Evolutionary conservation across 2,113 vertebrate species (phyloP).

Genomic region (Sebastes schlegelii): DNA sequence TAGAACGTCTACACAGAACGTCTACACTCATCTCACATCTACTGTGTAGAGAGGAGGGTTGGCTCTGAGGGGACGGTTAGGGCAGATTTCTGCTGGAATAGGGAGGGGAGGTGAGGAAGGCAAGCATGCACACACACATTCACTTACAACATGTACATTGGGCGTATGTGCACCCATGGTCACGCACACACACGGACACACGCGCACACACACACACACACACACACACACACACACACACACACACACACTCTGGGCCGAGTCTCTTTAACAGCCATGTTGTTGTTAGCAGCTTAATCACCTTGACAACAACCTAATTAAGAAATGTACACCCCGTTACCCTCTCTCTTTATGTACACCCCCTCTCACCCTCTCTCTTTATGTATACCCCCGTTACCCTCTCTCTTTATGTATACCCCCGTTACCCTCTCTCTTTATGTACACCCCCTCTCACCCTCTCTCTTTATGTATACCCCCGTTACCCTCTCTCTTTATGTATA

Average conservation of each 20-base stretch:
- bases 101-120: conserved; percentile 14
- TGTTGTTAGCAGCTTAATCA: conserved; percentile 69
- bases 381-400: too few relatives aligned
- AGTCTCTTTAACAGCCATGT: conserved; percentile 42
- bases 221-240: conserved; percentile 11
- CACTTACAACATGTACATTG: not conserved
- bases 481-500: too few relatives aligned
- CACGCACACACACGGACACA: not conserved
- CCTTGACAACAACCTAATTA: conserved; percentile 79
- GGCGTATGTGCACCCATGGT: not conserved
- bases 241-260: not conserved
- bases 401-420: too few relatives aligned
- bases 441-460: too few relatives aligned
- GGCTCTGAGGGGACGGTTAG: not conserved
- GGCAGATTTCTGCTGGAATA: conserved; percentile 29
- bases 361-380: too few relatives aligned
- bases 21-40: too few relatives aligned
- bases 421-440: too few relatives aligned
- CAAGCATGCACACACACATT: not conserved
- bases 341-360: too few relatives aligned
- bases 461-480: too few relatives aligned
- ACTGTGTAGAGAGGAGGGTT: conserved; percentile 2
- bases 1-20: too few relatives aligned
- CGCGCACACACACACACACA: not conserved
- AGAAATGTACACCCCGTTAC: conserved; percentile 43